phyloP scores from a whole-genome alignment of 2,888 invertebrate genomes.

The Drosophila putrida region DNA sequence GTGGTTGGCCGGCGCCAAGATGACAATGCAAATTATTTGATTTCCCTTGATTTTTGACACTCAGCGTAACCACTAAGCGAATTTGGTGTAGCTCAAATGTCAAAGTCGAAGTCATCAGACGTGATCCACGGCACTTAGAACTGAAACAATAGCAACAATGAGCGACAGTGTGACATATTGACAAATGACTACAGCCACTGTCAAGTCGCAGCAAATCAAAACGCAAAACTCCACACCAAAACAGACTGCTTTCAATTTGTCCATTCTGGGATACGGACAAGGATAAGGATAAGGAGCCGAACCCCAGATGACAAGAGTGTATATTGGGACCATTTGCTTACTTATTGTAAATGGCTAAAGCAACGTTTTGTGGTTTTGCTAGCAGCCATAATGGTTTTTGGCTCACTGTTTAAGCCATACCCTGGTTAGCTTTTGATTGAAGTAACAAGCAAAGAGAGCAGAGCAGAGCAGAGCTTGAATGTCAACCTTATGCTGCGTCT shows the following conservation, averaged over 20 bases:
- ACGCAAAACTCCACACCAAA: slow-evolving; percentile 20
- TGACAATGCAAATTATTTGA: slow-evolving; percentile 61
- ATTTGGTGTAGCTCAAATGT: slow-evolving; percentile 42
- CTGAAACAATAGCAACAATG: slow-evolving; percentile 62
- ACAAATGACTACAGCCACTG: slow-evolving; percentile 54
- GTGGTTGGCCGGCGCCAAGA: slow-evolving; percentile 14
- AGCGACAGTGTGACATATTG: slow-evolving; percentile 71
- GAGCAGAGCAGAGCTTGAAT: slow-evolving; percentile 33
- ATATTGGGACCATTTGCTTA: slow-evolving; percentile 26
- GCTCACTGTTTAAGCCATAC: slow-evolving; percentile 11
- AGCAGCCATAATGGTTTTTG: slow-evolving; percentile 40
- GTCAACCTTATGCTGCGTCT: slow-evolving; percentile 20
- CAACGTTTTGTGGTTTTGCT: slow-evolving; percentile 42
- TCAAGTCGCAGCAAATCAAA: slow-evolving; percentile 42
- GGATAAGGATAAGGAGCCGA: not conserved
- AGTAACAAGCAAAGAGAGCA: not conserved
- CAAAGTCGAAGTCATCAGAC: slow-evolving; percentile 49
- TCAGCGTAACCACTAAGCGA: slow-evolving; percentile 36
- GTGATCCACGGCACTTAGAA: slow-evolving; percentile 43
- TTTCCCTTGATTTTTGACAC: slow-evolving; percentile 47
- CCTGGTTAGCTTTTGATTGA: not conserved
- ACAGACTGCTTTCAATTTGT: slow-evolving; percentile 45
- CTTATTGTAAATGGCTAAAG: slow-evolving; percentile 33
- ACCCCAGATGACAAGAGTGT: slow-evolving; percentile 19
- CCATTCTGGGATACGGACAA: not conserved